These are phyloP conservation scores for Porites evermanni DNA, from an alignment of 92 coral and sea anemone genomes.

Conservation along the genomic window DNA sequence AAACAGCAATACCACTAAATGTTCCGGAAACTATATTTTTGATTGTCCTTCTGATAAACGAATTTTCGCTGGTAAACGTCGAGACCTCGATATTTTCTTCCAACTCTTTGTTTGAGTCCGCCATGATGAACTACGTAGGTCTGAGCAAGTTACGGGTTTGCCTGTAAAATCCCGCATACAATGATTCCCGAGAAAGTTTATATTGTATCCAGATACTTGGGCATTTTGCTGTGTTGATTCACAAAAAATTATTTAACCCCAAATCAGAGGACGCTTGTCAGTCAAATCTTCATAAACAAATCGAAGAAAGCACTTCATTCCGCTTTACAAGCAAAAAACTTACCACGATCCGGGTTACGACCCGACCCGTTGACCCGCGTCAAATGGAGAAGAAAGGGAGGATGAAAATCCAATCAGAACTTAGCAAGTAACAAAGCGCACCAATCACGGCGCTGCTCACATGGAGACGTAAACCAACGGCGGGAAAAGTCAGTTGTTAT, in stretches of 20 bases:
- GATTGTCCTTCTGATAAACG: conserved; percentile 71
- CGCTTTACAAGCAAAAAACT: too few relatives aligned
- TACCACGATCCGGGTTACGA: background rate
- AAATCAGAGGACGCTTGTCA: too few relatives aligned
- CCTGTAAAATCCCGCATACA: background rate
- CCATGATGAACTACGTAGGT: conserved; percentile 40
- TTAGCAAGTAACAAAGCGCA: background rate
- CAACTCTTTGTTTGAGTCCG: conserved; percentile 38
- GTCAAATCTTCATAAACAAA: too few relatives aligned
- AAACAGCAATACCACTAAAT: conserved; percentile 85
- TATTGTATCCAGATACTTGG: too few relatives aligned
- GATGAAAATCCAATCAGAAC: conserved; percentile 2
- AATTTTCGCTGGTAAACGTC: conserved; percentile 37
- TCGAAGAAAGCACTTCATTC: too few relatives aligned
- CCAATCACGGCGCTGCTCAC: conserved; percentile 37
- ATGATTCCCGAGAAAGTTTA: too few relatives aligned
- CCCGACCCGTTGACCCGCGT: background rate
- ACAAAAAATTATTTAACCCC: background rate
- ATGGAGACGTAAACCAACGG: conserved; percentile 49
- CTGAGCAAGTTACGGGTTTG: background rate
- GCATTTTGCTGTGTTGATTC: background rate
- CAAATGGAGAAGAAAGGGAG: background rate
- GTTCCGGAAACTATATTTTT: conserved; percentile 86
- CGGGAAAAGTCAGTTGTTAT: conserved; percentile 63
- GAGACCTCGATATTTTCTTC: background rate